phyloP scores from a whole-genome alignment of 2,797 vertebrate species.

The Luscinia luscinia region DNA sequence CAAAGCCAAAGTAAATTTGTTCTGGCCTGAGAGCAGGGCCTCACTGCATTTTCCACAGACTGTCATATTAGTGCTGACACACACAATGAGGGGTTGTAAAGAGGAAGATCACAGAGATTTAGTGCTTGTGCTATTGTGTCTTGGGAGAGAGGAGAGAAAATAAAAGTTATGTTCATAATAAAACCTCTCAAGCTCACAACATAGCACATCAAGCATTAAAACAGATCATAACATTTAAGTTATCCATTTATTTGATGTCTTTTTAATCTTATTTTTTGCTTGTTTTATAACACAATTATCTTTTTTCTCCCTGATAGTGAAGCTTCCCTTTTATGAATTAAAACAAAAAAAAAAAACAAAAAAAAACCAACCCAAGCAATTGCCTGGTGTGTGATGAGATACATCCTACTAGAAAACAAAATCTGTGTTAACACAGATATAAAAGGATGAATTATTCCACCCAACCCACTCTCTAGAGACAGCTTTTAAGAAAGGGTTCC shows the following conservation, averaged over 20 bases:
- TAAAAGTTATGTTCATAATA: conserved; percentile 6
- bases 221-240: not conserved
- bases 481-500: not conserved
- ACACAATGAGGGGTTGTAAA: not conserved
- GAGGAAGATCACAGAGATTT: not conserved
- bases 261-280: not conserved
- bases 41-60: not conserved
- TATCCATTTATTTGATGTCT: not conserved
- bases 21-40: not conserved
- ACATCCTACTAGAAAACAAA: not conserved
- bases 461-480: not conserved
- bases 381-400: not conserved
- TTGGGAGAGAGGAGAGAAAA: not conserved
- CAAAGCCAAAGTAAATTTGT: not conserved
- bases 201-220: conserved; percentile 6
- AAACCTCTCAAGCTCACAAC: not conserved
- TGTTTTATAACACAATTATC: conserved; percentile 11
- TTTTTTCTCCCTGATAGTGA: not conserved
- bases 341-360: not conserved
- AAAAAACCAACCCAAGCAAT: not conserved
- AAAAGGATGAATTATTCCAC: not conserved
- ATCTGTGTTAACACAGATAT: not conserved
- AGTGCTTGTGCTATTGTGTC: not conserved
- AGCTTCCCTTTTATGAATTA: not conserved
- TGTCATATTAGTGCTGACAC: not conserved